Conservation (phyloP, 1,140 invertebrate species). For the Drosophila pachea region DNA sequence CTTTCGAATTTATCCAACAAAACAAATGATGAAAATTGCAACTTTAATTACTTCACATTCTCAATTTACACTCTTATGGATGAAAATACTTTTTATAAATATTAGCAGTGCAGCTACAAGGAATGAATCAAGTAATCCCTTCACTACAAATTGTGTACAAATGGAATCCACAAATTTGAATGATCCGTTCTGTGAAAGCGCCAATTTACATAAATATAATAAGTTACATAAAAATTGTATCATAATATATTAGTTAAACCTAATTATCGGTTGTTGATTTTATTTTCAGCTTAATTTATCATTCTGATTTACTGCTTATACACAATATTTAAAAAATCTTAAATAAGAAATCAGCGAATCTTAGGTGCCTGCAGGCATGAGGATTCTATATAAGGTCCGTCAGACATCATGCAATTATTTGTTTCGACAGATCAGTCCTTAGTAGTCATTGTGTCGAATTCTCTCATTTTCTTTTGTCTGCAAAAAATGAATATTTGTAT, state of each 20-base stretch:
- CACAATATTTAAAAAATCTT: conserved; percentile 65
- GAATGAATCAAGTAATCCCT: conserved; percentile 75
- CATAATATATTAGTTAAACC: conserved; percentile 63
- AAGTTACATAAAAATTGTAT: conserved; percentile 77
- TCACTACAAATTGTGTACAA: conserved; percentile 68
- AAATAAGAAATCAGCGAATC: conserved; percentile 61
- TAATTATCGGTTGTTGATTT: conserved; percentile 66
- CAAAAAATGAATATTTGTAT: conserved; percentile 11
- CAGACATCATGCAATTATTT: conserved; percentile 51
- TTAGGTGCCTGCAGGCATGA: conserved; percentile 46
- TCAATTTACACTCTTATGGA: conserved; percentile 66
- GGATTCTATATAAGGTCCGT: conserved; percentile 50
- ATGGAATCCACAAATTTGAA: conserved; percentile 63
- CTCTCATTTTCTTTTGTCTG: conserved; percentile 67
- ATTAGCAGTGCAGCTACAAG: conserved; percentile 76
- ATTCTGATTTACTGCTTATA: conserved; percentile 63
- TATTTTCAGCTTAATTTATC: conserved; percentile 54
- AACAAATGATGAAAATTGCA: conserved; percentile 67
- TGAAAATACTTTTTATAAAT: conserved; percentile 68
- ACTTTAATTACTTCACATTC: conserved; percentile 75
- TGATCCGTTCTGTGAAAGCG: conserved; percentile 68
- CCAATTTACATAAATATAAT: conserved; percentile 76
- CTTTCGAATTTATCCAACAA: conserved; percentile 45
- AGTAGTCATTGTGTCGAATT: conserved; percentile 71
- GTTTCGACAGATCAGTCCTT: conserved; percentile 55